phyloP scores from a whole-genome alignment of 2,797 vertebrate species.

The Gymnoscopelus microlampas region DNA sequence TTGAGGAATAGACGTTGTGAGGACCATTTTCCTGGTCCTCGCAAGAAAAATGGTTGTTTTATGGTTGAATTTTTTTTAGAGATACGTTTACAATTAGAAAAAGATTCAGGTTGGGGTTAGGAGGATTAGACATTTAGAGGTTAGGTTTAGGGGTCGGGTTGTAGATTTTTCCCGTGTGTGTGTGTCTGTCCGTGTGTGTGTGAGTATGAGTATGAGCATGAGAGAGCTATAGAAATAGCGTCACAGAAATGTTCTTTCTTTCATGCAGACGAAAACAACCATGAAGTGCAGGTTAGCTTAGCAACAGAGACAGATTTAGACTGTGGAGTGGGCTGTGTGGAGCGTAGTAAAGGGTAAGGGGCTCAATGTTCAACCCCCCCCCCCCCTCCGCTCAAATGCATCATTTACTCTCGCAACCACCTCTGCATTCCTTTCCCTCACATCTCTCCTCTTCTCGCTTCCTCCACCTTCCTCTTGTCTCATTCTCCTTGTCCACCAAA shows the following conservation, averaged over 20 bases:
- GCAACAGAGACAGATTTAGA: conserved; percentile 63
- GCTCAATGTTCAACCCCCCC: conserved; percentile 1
- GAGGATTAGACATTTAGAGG: too few relatives aligned
- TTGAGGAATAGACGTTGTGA: too few relatives aligned
- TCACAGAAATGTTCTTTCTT: not conserved
- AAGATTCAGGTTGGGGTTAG: too few relatives aligned
- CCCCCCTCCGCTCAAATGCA: conserved; percentile 3
- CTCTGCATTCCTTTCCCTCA: conserved; percentile 3
- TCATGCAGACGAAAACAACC: not conserved
- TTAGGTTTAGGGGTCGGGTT: too few relatives aligned
- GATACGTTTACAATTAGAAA: too few relatives aligned
- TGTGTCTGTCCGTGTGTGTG: too few relatives aligned
- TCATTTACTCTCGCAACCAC: conserved; percentile 28
- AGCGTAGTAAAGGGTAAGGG: conserved; percentile 32
- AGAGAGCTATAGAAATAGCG: not conserved
- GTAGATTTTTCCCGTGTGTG: too few relatives aligned
- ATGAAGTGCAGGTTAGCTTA: conserved; percentile 48
- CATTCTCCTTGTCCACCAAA: conserved; percentile 31
- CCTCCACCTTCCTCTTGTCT: not conserved
- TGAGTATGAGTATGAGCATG: not conserved
- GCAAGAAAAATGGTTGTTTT: too few relatives aligned
- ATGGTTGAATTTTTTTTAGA: too few relatives aligned
- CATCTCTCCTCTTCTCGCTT: not conserved
- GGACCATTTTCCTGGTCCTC: too few relatives aligned
- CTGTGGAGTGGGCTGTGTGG: conserved; percentile 54